Evolutionary conservation across 2,113 vertebrate genomes (phyloP), one percentile per base, ranked within the genome.

Genomic region (Saimiri boliviensis): DNA sequence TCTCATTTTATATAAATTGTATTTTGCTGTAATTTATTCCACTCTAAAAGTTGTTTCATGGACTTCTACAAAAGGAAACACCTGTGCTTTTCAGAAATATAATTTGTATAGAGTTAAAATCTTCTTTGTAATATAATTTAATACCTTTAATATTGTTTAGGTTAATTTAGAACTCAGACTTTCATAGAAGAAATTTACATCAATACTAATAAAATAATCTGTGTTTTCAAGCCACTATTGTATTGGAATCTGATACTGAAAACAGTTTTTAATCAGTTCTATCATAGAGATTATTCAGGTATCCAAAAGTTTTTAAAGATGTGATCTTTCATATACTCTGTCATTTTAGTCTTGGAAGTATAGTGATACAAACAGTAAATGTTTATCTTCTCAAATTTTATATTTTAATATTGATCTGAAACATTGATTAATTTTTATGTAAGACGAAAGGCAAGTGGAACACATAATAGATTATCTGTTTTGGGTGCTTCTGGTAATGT

Each of bases 151-250:
- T 40, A 63, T 37, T 66, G 27, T 54, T 91, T 68, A 88, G 32
- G 13, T 88, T 96, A 77, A 73, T 85, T 52, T 54, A 60, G 82
- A 87, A 74, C 58, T 0, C 20, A 63, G 2, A 86, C 66, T 89
- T 95, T 86, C 76, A 21, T 83, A 95, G 68, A n/a, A 63, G 47
- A 94, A 37, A 91, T 56, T 95, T 20, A 74, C 5, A 35, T 79
- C 23, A 91, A 54, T 83, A 32, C 30, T 86, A 60, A 63, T 27
- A 79, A 96, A 85, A 32, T 85, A 85, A 73, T 58, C 9, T 97
- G 25, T 91, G 35, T 92, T 80, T 94, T 79, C 30, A 73, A 37
- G 6, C 12, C 19, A 4, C 45, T 86, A n/a, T 37, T 58, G 8
- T 70, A 32, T 21, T 63, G 42, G 3, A 19, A 89, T 96, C 30